These are phyloP conservation scores for Allacma fusca DNA, from an alignment of 2,888 invertebrate genomes.

Conservation along the genomic window DNA sequence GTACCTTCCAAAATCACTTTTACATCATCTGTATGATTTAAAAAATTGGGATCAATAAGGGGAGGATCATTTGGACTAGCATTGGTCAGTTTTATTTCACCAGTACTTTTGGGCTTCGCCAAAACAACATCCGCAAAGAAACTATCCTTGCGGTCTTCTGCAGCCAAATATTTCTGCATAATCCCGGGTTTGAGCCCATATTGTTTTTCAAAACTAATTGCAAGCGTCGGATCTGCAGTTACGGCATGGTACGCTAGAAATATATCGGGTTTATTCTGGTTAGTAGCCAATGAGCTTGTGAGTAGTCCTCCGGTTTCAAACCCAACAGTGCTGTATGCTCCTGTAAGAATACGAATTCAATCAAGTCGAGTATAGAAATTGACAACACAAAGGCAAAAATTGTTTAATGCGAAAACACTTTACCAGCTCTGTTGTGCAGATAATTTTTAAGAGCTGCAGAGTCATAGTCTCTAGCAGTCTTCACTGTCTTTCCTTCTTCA, in stretches of 20 bases:
- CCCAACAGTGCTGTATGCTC: not conserved
- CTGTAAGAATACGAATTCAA: not conserved
- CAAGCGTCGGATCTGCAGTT: not conserved
- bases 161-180: conserved; percentile 50
- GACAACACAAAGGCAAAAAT: too few relatives aligned
- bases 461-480: conserved; percentile 50
- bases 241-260: conserved; percentile 40
- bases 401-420: too few relatives aligned
- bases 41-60: conserved; percentile 54
- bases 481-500: conserved; percentile 44
- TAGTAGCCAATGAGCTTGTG: not conserved
- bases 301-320: not conserved
- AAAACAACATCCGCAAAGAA: conserved; percentile 51
- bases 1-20: conserved; percentile 51
- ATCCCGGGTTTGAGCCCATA: conserved; percentile 47
- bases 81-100: conserved; percentile 49
- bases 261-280: conserved; percentile 52
- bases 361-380: too few relatives aligned
- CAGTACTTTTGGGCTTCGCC: conserved; percentile 50
- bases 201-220: not conserved
- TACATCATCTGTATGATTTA: conserved; percentile 54
- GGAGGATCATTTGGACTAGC: conserved; percentile 49
- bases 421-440: conserved; percentile 32
- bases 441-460: not conserved
- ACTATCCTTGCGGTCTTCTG: conserved; percentile 51